These are phyloP conservation scores for Apostichopus californicus DNA, from an alignment of 35 echinoderm and acorn worm species.

Conservation along the genomic window DNA sequence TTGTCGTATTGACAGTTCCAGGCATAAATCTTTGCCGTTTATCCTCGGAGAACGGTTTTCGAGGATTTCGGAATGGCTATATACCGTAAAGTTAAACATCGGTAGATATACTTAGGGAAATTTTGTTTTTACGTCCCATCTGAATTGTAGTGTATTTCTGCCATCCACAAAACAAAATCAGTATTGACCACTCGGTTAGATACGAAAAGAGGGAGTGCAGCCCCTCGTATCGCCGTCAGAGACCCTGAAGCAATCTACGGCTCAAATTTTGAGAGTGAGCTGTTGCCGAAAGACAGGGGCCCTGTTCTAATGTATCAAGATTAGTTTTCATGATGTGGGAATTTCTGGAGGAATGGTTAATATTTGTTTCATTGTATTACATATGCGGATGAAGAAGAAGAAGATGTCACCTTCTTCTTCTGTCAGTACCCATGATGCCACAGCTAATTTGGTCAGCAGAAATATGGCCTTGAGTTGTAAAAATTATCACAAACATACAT, in stretches of 20 bases:
- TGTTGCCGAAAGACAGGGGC: background rate
- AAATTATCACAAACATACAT: background rate
- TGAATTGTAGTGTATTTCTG: background rate
- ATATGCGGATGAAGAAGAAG: background rate
- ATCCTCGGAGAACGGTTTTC: background rate
- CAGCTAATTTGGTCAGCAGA: conserved; percentile 41
- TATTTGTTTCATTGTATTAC: conserved; percentile 13
- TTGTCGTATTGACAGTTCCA: background rate
- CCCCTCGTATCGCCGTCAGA: background rate
- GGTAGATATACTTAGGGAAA: background rate
- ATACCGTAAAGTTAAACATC: background rate
- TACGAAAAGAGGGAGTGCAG: background rate
- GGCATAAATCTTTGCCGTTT: background rate
- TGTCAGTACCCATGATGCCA: background rate
- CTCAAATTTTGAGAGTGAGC: conserved; percentile 7
- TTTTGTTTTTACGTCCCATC: background rate
- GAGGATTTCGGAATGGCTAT: background rate
- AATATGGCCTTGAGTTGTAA: conserved; percentile 38
- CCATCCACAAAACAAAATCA: background rate
- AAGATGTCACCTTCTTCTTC: background rate
- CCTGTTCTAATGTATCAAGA: conserved; percentile 36
- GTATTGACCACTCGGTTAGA: background rate
- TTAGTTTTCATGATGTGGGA: conserved; percentile 42
- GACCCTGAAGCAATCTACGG: conserved; percentile 22
- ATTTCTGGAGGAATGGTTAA: conserved; percentile 34